Evolutionary conservation across 2,113 vertebrate species (phyloP), one percentile per base, ranked within the genome.

Genomic region (Salvelinus fontinalis): DNA sequence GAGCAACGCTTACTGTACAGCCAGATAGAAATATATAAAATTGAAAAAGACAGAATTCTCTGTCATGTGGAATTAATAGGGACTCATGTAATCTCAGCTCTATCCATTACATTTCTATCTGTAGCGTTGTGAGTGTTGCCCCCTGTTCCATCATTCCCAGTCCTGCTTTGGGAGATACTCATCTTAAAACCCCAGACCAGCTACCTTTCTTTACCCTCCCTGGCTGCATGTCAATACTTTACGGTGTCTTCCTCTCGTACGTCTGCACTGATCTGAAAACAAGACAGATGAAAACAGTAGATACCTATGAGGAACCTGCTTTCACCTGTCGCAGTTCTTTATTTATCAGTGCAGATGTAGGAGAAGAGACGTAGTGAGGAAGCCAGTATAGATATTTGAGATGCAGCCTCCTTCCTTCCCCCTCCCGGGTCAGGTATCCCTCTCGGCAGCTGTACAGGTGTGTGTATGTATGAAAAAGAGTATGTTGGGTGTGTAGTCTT

Each of bases 381-480:
- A 68, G 65, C 31, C 7, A 67, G 73, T 67, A 69, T 74, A 79
- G 68, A 71, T 69, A 70, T 3, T 16, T 5, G 20, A 83, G 27
- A 59, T 74, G 77, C 83, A 11, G 12, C 67, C 51, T 75, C 76
- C 39, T 14, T 48, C 20, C 24, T 24, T 48, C n/a, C 59, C 59
- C n/a, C n/a, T 62, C n/a, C n/a, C 16, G 18, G n/a, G 59, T n/a
- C 14, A 18, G 3, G 51, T 44, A 20, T 69, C 75, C 66, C 11
- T 67, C 68, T 66, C 64, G 44, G 85, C 81, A 13, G 22, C 39
- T 62, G n/a, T 22, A 62, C n/a, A n/a, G 4, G 51, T 44, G 39
- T 54, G 51, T 11, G 39, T 54, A 14, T 44, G 39, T 62, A 24
- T 54, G 74, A 79, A 66, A 66, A 68, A 57, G 71, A 73, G 73